phyloP scores from a whole-genome alignment of 2,888 invertebrate genomes.

The Diploptera punctata region DNA sequence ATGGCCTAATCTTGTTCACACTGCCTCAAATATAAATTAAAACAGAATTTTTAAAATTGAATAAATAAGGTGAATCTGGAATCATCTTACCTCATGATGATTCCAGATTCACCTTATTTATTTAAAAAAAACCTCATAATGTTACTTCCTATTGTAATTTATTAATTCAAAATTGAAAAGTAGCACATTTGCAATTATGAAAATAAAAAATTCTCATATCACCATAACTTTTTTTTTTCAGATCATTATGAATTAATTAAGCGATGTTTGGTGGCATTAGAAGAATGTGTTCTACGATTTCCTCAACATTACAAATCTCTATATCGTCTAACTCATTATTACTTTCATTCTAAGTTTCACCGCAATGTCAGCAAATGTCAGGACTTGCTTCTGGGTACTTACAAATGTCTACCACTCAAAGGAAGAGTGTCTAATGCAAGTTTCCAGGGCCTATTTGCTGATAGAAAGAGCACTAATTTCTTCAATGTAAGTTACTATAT shows the following conservation, averaged over 20 bases:
- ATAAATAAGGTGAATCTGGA: too few relatives aligned
- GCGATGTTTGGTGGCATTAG: conserved; percentile 77
- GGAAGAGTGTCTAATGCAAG: conserved; percentile 57
- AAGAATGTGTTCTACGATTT: conserved; percentile 84
- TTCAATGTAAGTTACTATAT: conserved; percentile 79
- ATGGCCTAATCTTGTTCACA: too few relatives aligned
- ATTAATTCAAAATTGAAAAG: too few relatives aligned
- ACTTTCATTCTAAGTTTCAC: conserved; percentile 73
- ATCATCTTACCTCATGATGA: too few relatives aligned
- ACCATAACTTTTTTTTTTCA: conserved; percentile 44
- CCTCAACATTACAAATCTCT: conserved; percentile 93
- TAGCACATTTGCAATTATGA: too few relatives aligned
- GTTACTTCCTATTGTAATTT: too few relatives aligned
- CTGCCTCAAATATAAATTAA: too few relatives aligned
- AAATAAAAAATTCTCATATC: too few relatives aligned
- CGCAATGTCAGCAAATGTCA: conserved; percentile 73
- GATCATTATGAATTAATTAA: conserved; percentile 55
- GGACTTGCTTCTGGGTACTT: conserved; percentile 73
- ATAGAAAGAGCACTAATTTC: conserved; percentile 84
- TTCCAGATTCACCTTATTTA: too few relatives aligned
- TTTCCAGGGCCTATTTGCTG: conserved; percentile 83
- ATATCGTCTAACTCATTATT: conserved; percentile 85
- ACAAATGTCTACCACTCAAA: conserved; percentile 54
- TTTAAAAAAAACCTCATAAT: too few relatives aligned
- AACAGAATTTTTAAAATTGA: too few relatives aligned